Conservation (phyloP, 2,113 vertebrate species). For the Tenrec ecaudatus region DNA sequence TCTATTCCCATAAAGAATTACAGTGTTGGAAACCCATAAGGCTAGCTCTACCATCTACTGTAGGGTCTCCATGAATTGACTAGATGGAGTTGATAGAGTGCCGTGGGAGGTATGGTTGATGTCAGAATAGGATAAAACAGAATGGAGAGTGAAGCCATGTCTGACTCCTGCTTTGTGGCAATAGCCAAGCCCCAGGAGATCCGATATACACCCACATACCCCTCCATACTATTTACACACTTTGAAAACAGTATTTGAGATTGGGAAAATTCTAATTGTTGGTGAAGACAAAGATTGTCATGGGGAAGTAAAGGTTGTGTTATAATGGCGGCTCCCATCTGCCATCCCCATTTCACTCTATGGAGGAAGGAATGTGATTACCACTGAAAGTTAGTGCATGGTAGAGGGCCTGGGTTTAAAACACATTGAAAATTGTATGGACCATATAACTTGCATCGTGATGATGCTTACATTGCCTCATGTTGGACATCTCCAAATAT, state of each 20-base stretch:
- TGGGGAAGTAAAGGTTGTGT: constrained; percentile 91
- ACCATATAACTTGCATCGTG: not conserved
- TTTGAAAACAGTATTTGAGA: constrained; percentile 94
- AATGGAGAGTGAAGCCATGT: too few species aligned
- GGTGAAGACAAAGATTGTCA: constrained; percentile 98
- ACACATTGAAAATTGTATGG: not conserved
- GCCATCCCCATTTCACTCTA: not conserved
- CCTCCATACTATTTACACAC: too few species aligned
- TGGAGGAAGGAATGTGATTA: not conserved
- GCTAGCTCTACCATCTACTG: too few species aligned
- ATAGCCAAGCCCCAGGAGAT: too few species aligned
- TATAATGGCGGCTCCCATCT: not conserved
- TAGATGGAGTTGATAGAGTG: too few species aligned
- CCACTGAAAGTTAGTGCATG: not conserved
- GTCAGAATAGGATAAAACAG: too few species aligned
- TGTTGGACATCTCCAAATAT: not conserved
- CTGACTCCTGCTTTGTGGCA: too few species aligned
- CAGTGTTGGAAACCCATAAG: too few species aligned
- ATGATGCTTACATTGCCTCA: not conserved
- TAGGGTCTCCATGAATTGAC: too few species aligned
- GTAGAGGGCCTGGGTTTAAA: not conserved
- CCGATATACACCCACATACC: too few species aligned
- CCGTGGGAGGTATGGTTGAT: too few species aligned
- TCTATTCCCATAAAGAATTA: too few species aligned
- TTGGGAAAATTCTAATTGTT: constrained; percentile 94